These are phyloP conservation scores for Rhimphoctona megacephalus DNA, from an alignment of 2,888 invertebrate genomes.

Conservation along the genomic window DNA sequence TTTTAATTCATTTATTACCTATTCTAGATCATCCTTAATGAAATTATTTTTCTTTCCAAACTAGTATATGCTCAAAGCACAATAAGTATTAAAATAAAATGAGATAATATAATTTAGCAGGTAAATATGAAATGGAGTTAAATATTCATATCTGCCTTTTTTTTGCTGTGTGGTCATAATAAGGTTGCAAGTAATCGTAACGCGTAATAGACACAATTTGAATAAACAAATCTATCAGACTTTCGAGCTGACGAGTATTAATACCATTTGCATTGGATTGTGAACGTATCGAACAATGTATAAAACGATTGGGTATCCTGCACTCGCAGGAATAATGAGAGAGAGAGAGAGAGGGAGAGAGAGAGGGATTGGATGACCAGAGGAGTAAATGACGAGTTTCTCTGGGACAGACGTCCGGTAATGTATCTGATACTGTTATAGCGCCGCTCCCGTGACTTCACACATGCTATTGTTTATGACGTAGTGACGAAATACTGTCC, in stretches of 20 bases:
- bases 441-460: not conserved
- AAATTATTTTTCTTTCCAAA: not conserved
- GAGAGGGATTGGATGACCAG: not conserved
- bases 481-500: not conserved
- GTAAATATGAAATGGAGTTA: not conserved
- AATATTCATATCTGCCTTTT: not conserved
- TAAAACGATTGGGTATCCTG: conserved; percentile 27
- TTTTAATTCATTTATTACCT: not conserved
- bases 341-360: not conserved
- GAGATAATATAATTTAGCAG: not conserved
- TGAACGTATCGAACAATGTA: not conserved
- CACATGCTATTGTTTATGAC: not conserved
- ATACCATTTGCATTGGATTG: not conserved
- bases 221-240: not conserved
- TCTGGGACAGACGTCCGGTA: not conserved
- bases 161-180: not conserved
- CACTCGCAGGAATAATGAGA: not conserved
- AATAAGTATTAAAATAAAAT: not conserved
- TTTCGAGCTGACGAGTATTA: not conserved
- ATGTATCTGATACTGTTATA: conserved; percentile 18
- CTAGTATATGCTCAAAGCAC: too few relatives aligned
- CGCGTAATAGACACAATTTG: not conserved
- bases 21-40: not conserved
- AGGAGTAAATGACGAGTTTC: conserved; percentile 24
- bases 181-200: not conserved